A percentile compares a stretch with the other conserved stretches of the same genome.
Evolutionary conservation across 2,888 invertebrate genomes (phyloP).

Genomic region (Himalopsyche anomala): DNA sequence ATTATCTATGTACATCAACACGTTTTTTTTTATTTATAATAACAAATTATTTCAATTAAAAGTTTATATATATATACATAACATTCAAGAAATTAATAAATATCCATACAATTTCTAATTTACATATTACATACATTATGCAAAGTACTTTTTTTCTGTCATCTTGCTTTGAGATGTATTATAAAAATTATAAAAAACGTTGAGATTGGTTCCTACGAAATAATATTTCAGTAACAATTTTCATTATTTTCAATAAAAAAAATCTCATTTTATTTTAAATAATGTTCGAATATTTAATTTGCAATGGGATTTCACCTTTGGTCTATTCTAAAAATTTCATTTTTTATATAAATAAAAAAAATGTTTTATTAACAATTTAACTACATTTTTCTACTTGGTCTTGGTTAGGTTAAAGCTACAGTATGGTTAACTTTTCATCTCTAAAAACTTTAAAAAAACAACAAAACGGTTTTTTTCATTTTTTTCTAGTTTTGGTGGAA

Average conservation of each 20-base stretch:
- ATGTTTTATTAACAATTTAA: neutral
- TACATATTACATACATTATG: neutral
- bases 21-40: slow-evolving; percentile 23
- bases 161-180: neutral
- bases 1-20: slow-evolving; percentile 42
- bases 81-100: neutral
- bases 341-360: neutral
- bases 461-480: neutral
- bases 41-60: slow-evolving; percentile 34
- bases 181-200: neutral
- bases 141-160: neutral
- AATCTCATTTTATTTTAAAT: too few relatives aligned
- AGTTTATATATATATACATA: slow-evolving; percentile 37
- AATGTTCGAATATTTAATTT: too few relatives aligned
- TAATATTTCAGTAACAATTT: too few relatives aligned
- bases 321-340: too few relatives aligned
- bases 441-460: neutral
- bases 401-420: slow-evolving; percentile 57
- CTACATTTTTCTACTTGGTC: slow-evolving; percentile 53
- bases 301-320: too few relatives aligned
- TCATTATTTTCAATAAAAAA: too few relatives aligned
- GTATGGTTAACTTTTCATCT: slow-evolving; percentile 22
- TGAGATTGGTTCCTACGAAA: slow-evolving; percentile 29
- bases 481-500: neutral
- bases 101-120: slow-evolving; percentile 25